phyloP scores from a whole-genome alignment of 2,888 invertebrate genomes.

The Macrosiphum euphorbiae region DNA sequence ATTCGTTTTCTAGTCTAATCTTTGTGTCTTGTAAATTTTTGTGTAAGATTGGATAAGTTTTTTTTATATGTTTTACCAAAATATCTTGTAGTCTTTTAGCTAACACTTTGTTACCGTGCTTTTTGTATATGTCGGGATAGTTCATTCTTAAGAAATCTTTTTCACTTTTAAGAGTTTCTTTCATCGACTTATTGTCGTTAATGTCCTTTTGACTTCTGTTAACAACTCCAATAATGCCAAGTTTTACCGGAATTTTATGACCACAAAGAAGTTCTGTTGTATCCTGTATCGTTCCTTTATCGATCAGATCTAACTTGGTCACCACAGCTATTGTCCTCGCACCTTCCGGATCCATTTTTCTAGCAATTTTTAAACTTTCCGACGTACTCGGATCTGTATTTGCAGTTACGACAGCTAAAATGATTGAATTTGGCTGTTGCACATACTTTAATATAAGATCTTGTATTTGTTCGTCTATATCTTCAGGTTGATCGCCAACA shows the following conservation, averaged over 20 bases:
- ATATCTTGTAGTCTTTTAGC: not conserved
- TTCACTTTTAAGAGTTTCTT: not conserved
- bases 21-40: not conserved
- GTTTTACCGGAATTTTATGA: conserved; percentile 96
- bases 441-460: conserved; percentile 88
- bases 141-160: not conserved
- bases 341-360: conserved; percentile 96
- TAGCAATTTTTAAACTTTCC: conserved; percentile 95
- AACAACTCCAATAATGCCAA: conserved; percentile 97
- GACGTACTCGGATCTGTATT: conserved; percentile 99
- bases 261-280: conserved; percentile 98
- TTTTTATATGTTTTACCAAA: not conserved
- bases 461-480: conserved; percentile 94
- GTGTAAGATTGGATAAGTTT: not conserved
- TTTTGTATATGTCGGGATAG: not conserved
- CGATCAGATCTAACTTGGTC: conserved; percentile 99
- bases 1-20: not conserved
- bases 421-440: conserved; percentile 96
- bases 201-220: conserved; percentile 99
- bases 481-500: conserved; percentile 98
- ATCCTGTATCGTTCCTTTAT: conserved; percentile 90
- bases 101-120: not conserved
- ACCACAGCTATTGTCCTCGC: conserved; percentile 95
- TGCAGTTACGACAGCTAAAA: conserved; percentile 96
- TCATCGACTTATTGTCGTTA: conserved; percentile 80